Conservation (phyloP, 2,888 invertebrate genomes). For the Dasysyrphus albostriatus region DNA sequence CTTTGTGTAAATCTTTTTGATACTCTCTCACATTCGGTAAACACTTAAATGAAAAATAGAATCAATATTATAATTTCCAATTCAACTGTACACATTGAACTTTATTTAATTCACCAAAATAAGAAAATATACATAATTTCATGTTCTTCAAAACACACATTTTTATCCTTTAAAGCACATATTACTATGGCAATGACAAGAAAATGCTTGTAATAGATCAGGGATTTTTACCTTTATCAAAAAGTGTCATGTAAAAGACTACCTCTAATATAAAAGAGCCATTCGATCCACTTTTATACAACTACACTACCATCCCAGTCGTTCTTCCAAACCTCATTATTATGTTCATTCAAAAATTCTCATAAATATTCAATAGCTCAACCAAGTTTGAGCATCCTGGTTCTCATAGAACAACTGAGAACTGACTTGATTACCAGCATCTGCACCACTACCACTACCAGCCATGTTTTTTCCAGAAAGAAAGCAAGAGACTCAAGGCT, state of each 20-base stretch:
- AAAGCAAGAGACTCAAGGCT: conserved; percentile 6
- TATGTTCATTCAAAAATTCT: conserved; percentile 56
- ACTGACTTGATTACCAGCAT: conserved; percentile 1
- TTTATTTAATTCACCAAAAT: too few species aligned
- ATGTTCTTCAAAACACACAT: too few species aligned
- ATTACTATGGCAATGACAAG: background rate
- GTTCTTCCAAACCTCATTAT: conserved; percentile 32
- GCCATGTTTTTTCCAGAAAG: background rate
- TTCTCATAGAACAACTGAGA: background rate
- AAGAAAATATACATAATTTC: too few species aligned
- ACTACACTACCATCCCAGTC: conserved; percentile 1
- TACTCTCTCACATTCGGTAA: too few species aligned
- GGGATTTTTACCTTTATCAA: background rate
- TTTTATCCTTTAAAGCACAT: background rate
- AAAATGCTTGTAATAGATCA: background rate
- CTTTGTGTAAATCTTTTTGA: too few species aligned
- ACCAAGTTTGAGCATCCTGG: background rate
- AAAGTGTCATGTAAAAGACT: conserved; percentile 3
- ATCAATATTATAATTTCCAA: too few species aligned
- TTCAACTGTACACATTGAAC: too few species aligned
- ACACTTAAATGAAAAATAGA: too few species aligned
- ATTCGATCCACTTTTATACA: background rate
- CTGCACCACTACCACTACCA: conserved; percentile 4
- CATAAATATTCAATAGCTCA: conserved; percentile 65
- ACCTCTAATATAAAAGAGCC: background rate